These are phyloP conservation scores for Synergus umbraculus DNA, from an alignment of 2,888 invertebrate genomes.

Conservation along the genomic window DNA sequence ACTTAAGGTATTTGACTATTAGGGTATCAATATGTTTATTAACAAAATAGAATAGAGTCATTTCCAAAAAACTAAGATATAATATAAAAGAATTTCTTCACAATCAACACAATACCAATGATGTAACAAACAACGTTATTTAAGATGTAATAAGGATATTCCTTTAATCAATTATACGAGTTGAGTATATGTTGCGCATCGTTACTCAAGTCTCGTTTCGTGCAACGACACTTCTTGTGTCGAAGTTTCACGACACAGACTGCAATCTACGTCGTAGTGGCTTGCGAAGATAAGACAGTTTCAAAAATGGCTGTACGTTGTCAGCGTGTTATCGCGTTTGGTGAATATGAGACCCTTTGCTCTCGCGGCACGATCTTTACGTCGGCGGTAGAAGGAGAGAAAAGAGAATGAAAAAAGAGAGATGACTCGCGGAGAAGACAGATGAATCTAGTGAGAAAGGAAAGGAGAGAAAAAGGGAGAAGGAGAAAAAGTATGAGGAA, in stretches of 20 bases:
- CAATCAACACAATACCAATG: too few relatives aligned
- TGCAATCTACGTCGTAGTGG: background rate
- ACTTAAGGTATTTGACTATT: too few relatives aligned
- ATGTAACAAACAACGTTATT: too few relatives aligned
- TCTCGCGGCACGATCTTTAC: slow-evolving; percentile 47
- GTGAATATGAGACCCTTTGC: slow-evolving; percentile 42
- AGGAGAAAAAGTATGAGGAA: background rate
- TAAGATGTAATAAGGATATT: too few relatives aligned
- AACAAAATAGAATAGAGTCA: too few relatives aligned
- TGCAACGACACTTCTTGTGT: background rate
- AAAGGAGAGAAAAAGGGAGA: background rate
- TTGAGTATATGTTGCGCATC: background rate
- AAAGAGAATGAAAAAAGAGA: background rate
- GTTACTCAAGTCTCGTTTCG: background rate
- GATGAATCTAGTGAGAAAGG: background rate
- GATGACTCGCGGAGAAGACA: background rate
- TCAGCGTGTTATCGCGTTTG: background rate
- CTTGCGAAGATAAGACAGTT: slow-evolving; percentile 8
- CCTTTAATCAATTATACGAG: too few relatives aligned
- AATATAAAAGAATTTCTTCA: too few relatives aligned
- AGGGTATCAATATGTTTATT: too few relatives aligned
- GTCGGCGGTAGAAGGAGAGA: background rate
- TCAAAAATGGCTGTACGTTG: background rate
- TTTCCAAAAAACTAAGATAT: too few relatives aligned
- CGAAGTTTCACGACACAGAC: background rate